Evolutionary conservation across 1,140 invertebrate genomes (phyloP), one percentile per base, ranked within the genome.

Genomic region (Formica exsecta): DNA sequence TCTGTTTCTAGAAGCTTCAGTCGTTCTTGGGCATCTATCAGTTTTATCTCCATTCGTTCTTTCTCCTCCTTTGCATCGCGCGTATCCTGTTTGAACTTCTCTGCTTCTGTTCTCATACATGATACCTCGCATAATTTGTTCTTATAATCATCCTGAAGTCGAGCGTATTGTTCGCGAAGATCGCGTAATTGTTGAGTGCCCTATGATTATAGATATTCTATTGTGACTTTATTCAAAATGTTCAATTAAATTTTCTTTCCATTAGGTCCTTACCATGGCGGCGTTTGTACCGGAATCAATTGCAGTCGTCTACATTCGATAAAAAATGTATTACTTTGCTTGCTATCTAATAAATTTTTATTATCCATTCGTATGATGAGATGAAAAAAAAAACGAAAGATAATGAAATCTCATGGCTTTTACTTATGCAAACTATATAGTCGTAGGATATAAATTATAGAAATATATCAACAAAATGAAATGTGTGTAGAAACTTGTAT

Each of bases 131-230:
- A 95, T 36, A 96, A 86, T 92, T 96, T 96, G 38, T 91, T 94
- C 89, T 95, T 96, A 81, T 96, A 96, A 90, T 96, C 96, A 80
- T 96, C 95, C 87, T 96, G 96, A 4, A 96, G 92, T 44, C 95
- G 92, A 13, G 92, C 92, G 66, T 96, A 96, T 92, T 96, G 94
- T 89, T 96, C 96, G 29, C 94, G 92, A 5, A 96, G 87, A 88
- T 96, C 95, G 48, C 94, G 92, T 9, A 96, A 83, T 90, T 95
- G 94, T 85, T 95, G 94, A 44, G 54, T 74, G 38, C 88, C 89
- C 92, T 93, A 80, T 44, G 13, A 44, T 86, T 3, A 86, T 75
- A 85, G 22, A 38, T 48, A 57, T 3, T 6, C 7, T 38, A 54
- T 13, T 19, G 29, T 38, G 22, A 86, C 59, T 51, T 51, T 80